These are phyloP conservation scores for Irena cyanogastra DNA, from an alignment of 2,113 vertebrate species.

Conservation along the genomic window DNA sequence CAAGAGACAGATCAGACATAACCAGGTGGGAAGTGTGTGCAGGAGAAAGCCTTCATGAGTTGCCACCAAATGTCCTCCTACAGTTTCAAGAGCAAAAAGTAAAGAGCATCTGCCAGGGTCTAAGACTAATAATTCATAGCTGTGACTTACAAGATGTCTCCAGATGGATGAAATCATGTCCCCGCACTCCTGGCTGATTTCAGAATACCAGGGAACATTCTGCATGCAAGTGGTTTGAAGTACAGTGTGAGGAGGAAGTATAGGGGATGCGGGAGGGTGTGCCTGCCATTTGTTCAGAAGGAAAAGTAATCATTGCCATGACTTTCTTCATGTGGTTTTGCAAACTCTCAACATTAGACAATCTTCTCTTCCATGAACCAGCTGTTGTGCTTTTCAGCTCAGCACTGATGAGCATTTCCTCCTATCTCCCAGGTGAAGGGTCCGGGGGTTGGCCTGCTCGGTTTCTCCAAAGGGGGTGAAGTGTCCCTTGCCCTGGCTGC, in stretches of 20 bases:
- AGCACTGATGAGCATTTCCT: neutral
- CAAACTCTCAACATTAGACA: neutral
- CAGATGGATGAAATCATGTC: neutral
- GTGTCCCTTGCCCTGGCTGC: constrained; percentile 77
- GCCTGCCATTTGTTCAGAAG: neutral
- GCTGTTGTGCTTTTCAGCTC: neutral
- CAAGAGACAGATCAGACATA: neutral
- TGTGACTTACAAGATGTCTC: neutral
- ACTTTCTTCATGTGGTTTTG: neutral
- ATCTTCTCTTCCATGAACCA: neutral
- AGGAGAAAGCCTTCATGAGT: neutral
- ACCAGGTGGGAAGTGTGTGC: neutral
- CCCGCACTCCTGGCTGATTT: neutral
- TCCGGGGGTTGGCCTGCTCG: constrained; percentile 72
- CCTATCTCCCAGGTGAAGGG: constrained; percentile 37
- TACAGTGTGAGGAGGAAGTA: too few relatives aligned
- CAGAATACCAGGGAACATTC: neutral
- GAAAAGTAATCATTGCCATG: neutral
- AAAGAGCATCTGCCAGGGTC: neutral
- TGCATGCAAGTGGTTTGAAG: neutral
- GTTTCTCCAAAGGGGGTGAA: constrained; percentile 78
- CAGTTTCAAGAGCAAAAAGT: neutral
- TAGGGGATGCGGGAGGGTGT: neutral
- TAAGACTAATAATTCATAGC: neutral
- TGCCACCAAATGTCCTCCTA: neutral